Conservation (phyloP, 2,888 invertebrate species). For the Mythimna impura region DNA sequence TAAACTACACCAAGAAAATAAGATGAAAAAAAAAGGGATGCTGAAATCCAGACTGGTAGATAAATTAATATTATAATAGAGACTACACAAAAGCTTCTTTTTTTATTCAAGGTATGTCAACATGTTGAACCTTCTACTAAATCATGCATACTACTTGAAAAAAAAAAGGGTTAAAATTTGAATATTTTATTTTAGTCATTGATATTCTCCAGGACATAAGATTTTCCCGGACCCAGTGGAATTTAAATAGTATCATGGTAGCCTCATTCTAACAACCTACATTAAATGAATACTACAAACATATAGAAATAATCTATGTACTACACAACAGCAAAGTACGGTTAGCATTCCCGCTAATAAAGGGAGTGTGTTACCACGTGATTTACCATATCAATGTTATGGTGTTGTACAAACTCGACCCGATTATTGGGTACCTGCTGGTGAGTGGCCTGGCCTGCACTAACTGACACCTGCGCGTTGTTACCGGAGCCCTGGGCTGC, state of each 20-base stretch:
- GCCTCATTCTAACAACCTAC: slow-evolving; percentile 26
- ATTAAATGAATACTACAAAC: slow-evolving; percentile 32
- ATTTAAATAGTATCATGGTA: slow-evolving; percentile 16
- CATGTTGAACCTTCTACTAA: slow-evolving; percentile 38
- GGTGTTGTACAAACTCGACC: slow-evolving; percentile 90
- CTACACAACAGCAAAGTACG: slow-evolving; percentile 77
- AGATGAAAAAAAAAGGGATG: slow-evolving; percentile 8
- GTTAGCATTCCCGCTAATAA: slow-evolving; percentile 85
- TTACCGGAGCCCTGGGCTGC: slow-evolving; percentile 75
- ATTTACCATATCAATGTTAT: slow-evolving; percentile 90
- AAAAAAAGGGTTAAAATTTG: not conserved
- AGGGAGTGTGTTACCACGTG: slow-evolving; percentile 82
- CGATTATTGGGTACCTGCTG: slow-evolving; percentile 90
- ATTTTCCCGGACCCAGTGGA: not conserved
- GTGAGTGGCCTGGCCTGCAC: slow-evolving; percentile 79
- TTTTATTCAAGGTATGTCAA: slow-evolving; percentile 19
- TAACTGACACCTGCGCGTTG: slow-evolving; percentile 81
- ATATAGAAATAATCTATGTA: slow-evolving; percentile 52
- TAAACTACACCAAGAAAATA: slow-evolving; percentile 11
- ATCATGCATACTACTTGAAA: slow-evolving; percentile 35
- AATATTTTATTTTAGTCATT: no score
- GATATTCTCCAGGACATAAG: no score
- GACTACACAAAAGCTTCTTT: slow-evolving; percentile 21
- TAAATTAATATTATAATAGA: slow-evolving; percentile 14
- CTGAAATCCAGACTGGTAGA: slow-evolving; percentile 11